phyloP scores from a whole-genome alignment of 2,797 vertebrate species.

The Vespertilio murinus region DNA sequence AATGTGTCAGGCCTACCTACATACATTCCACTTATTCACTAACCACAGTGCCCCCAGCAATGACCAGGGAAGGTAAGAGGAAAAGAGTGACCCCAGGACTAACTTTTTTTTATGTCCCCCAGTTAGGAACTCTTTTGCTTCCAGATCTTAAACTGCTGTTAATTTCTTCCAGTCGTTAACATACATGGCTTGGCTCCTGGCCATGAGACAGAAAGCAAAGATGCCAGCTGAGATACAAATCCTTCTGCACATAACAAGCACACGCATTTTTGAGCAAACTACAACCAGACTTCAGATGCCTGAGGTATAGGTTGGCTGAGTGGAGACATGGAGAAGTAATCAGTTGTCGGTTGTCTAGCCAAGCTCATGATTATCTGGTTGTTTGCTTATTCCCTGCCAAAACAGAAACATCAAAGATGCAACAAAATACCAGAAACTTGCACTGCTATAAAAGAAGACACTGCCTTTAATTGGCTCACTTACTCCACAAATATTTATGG shows the following conservation, averaged over 20 bases:
- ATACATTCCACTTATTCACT: background rate
- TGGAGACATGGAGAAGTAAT: constrained; percentile 7
- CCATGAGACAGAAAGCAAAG: constrained; percentile 57
- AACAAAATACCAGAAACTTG: constrained; percentile 26
- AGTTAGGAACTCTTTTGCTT: constrained; percentile 37
- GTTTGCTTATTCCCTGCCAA: constrained; percentile 38
- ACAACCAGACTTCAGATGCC: constrained; percentile 36
- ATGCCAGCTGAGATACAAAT: constrained; percentile 59
- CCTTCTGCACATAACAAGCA: constrained; percentile 44
- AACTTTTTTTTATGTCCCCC: constrained; percentile 37
- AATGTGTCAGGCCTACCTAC: background rate
- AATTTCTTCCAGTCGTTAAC: constrained; percentile 63
- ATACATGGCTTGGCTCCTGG: constrained; percentile 43
- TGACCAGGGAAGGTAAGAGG: background rate
- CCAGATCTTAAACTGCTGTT: constrained; percentile 48
- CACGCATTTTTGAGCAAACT: constrained; percentile 55
- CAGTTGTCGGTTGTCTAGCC: constrained; percentile 28
- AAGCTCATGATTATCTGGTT: constrained; percentile 35
- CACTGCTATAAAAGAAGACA: constrained; percentile 47
- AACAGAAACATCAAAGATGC: constrained; percentile 53
- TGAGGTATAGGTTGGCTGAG: background rate
- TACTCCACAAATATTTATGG: constrained; percentile 35
- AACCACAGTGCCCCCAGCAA: background rate
- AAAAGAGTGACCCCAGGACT: background rate
- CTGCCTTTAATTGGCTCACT: constrained; percentile 45